Conservation (phyloP, 2,797 vertebrate genomes). For the Coilia nasus region DNA sequence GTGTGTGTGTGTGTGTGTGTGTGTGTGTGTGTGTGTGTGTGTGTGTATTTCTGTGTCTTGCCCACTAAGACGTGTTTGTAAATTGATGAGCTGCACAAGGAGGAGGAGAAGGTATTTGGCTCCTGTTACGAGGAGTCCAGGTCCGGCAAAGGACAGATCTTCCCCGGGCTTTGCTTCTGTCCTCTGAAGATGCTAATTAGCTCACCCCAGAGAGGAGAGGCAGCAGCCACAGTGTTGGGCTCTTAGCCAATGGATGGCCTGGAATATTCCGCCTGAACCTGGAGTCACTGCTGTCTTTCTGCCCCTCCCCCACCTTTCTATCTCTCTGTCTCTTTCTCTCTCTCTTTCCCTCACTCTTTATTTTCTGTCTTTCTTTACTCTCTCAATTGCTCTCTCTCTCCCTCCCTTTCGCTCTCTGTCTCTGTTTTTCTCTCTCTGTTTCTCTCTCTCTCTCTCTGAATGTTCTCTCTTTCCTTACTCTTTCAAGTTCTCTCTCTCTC, state of each 20-base stretch:
- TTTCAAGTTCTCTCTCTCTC: too few relatives aligned
- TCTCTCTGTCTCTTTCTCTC: not conserved
- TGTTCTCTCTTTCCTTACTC: too few relatives aligned
- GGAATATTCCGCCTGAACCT: not conserved
- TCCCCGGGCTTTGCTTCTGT: not conserved
- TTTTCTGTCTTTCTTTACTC: too few relatives aligned
- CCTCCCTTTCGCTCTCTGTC: too few relatives aligned
- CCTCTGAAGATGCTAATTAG: not conserved
- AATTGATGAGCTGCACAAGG: not conserved
- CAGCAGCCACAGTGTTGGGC: not conserved
- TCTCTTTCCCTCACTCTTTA: too few relatives aligned
- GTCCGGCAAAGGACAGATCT: not conserved
- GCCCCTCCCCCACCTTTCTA: not conserved
- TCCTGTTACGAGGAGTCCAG: not conserved
- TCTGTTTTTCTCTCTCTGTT: too few relatives aligned
- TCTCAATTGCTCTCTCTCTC: too few relatives aligned
- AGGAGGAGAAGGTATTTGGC: not conserved
- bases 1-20: slow-evolving; percentile 29
- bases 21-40: slow-evolving; percentile 30
- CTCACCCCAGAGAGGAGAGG: not conserved
- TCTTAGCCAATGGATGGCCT: not conserved
- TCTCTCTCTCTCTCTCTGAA: too few relatives aligned
- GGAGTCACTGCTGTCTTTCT: not conserved
- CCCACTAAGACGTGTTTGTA: not conserved
- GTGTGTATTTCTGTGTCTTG: not conserved